Base-by-base conservation (phyloP, 2,888 invertebrate species). In the Hoplodrina blanda region DNA sequence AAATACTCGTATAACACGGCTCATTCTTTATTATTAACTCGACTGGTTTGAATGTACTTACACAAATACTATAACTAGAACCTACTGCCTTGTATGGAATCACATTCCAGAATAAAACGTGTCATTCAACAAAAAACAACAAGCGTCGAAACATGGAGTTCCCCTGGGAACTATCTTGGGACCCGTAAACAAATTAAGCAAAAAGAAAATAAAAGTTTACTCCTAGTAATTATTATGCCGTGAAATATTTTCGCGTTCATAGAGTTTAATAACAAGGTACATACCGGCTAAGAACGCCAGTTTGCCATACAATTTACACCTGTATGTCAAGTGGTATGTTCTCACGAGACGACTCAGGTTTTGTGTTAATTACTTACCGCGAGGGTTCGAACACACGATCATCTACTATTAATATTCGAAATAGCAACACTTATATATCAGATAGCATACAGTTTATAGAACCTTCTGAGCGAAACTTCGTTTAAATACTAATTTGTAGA, bases 241-340 rank as follows among this genome's bases (percentile, higher is more conserved):
- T 78, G 62, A 78, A 78, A 78, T 78, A 71, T 71, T 78, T 78
- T 78, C 76, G 78, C 76, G 63, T 75, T 62, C 78, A 71, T 77
- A 69, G 52, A 71, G 71, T 71, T 62, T 78, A 78, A 75, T 78
- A 78, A 71, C 67, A 59, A 78, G 75, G 63, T 62, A 65, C 67
- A 78, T 80, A 73, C 72, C 55, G 59, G 69, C 69, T 74, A 56
- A 61, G 66, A 67, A 57, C 66, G 61, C 63, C 64, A 59, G 78
- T 82, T 79, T 76, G 77, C 64, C 59, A 65, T 81, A 64, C 79
- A 81, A 81, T 82, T 83, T 73, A 70, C 82, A 81, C 79, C 79
- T 79, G 68, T 68, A 68, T 61, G 83, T 67, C 74, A 79, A 79
- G 69, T 73, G 64, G 63, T 69, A 74, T 59, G 62, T 83, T 83